phyloP scores from a whole-genome alignment of 2,113 vertebrate genomes.

The Oryzias celebensis region DNA sequence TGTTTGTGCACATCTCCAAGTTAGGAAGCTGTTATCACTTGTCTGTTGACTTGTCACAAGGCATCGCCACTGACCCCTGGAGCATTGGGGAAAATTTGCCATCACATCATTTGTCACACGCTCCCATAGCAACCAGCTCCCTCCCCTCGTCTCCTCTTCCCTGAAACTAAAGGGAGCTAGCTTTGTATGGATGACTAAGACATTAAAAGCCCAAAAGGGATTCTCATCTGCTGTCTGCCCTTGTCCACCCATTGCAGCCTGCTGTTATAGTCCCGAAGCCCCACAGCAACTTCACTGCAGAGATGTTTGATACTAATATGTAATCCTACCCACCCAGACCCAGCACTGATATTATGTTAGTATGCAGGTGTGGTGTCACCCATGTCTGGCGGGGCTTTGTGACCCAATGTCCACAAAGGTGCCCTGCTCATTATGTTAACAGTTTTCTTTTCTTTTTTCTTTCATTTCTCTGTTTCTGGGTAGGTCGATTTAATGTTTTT shows the following conservation, averaged over 20 bases:
- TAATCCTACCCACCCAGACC: slow-evolving; percentile 35
- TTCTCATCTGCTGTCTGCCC: slow-evolving; percentile 30
- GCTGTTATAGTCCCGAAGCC: slow-evolving; percentile 32
- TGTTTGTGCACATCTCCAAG: slow-evolving; percentile 1
- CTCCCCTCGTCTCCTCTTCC: neutral
- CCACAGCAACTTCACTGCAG: slow-evolving; percentile 24
- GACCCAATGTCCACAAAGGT: slow-evolving; percentile 58
- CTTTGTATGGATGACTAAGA: slow-evolving; percentile 37
- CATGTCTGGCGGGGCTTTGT: slow-evolving; percentile 38
- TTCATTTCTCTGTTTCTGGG: slow-evolving; percentile 20
- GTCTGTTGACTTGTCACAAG: slow-evolving; percentile 52
- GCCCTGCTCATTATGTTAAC: slow-evolving; percentile 59
- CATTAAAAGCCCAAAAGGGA: slow-evolving; percentile 25
- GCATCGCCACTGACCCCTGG: slow-evolving; percentile 41
- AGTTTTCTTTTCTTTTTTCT: slow-evolving; percentile 37
- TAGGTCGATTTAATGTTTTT: slow-evolving; percentile 23
- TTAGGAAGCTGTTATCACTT: slow-evolving; percentile 31
- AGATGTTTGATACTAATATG: slow-evolving; percentile 23
- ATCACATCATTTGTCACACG: slow-evolving; percentile 47
- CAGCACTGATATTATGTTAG: slow-evolving; percentile 37
- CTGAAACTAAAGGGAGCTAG: slow-evolving; percentile 12
- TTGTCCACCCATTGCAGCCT: slow-evolving; percentile 18
- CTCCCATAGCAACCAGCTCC: slow-evolving; percentile 34
- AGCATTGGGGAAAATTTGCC: slow-evolving; percentile 47
- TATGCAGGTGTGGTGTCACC: slow-evolving; percentile 40